Evolutionary conservation across 2,113 vertebrate genomes (phyloP).

Genomic region (Rhegmatorhina hoffmannsi): DNA sequence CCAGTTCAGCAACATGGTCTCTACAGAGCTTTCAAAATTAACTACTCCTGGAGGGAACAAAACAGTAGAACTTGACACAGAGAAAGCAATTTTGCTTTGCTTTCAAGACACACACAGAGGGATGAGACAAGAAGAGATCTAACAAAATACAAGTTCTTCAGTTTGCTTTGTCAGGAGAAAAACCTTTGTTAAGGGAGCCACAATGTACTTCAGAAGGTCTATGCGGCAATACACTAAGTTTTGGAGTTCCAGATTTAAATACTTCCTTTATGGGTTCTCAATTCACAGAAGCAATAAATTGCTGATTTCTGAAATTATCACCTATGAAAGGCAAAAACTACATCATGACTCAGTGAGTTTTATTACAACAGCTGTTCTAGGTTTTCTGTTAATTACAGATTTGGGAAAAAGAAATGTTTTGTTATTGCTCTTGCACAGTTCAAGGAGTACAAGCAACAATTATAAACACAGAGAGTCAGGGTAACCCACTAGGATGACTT

Average conservation of each 20-base stretch:
- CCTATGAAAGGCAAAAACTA: slow-evolving; percentile 75
- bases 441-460: slow-evolving; percentile 3
- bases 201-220: not conserved
- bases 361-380: slow-evolving; percentile 70
- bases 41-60: not conserved
- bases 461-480: slow-evolving; percentile 39
- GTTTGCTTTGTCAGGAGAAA: not conserved
- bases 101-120: not conserved
- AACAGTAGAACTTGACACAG: not conserved
- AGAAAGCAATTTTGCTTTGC: not conserved
- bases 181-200: not conserved
- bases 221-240: not conserved
- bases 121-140: not conserved
- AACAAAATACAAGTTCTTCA: not conserved
- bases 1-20: not conserved
- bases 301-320: slow-evolving; percentile 70
- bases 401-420: slow-evolving; percentile 72
- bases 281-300: slow-evolving; percentile 70
- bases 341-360: slow-evolving; percentile 68
- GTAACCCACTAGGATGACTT: not conserved
- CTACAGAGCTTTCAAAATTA: not conserved
- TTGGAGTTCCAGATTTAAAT: slow-evolving; percentile 37
- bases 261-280: slow-evolving; percentile 48
- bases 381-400: slow-evolving; percentile 70
- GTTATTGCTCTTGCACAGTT: slow-evolving; percentile 39